Base-by-base conservation (phyloP, 2,888 invertebrate species). In the Automeris io region DNA sequence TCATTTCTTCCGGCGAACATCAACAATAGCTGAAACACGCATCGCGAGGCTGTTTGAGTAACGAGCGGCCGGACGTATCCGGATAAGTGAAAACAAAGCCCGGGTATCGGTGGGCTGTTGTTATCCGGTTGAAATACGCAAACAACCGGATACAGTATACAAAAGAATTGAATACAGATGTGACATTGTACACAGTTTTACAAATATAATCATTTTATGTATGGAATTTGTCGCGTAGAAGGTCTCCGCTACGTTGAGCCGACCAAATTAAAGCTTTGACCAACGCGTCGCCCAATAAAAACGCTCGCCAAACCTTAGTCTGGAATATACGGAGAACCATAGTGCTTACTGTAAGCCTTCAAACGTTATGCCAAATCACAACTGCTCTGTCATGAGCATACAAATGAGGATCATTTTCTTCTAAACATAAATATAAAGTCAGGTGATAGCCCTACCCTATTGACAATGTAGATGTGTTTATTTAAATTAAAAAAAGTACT, bases 81-180 rank as follows among this genome's bases (percentile, higher is more conserved):
- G 72, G 74, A 63, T 74, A 71, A 72, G 71, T 64, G 66, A 65
- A 67, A 68, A 68, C 68, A 68, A 68, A 67, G 66, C 57, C 51
- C 43, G 58, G 63, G 67, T 67, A 63, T 66, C 56, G 66, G 57
- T 43, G 57, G 51, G 54, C 58, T 61, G 69, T 72, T 73, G 70
- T 73, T 74, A 70, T 67, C 70, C 64, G 64, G 57, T 32, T 57
- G 52, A 55, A 60, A 68, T 70, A 66, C 65, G 64, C 70, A 70
- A 68, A 70, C 66, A 70, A 49, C 54, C 55, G 54, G 50, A 49
- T 52, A 56, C 54, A 54, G 45, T 39, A 38, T 44, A 32, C 23
- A 34, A 35, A 35, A 39, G 34, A 39, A 9, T 29, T 16, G 22
- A 23, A 21, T 26, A 22, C 22, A 39, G 39, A 39, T 12, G n/a